Evolutionary conservation across 53 echinoderm and acorn worm genomes (phyloP).

Genomic region (Temnopleurus reevesii): DNA sequence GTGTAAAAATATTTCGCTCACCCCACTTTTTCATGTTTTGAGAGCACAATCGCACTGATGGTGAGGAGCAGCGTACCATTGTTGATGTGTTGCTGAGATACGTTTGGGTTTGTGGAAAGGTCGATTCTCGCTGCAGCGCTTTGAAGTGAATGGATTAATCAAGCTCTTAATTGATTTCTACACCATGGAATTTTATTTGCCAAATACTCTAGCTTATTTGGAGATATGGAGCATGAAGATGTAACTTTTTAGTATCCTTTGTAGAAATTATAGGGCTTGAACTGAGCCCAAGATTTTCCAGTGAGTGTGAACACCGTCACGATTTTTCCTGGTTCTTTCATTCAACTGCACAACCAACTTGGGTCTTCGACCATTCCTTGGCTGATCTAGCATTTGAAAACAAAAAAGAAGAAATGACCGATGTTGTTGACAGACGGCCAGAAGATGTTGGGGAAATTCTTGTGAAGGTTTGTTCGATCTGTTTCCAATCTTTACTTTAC

Average conservation of each 20-base stretch:
- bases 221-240: background rate
- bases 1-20: background rate
- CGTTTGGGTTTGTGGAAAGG: slow-evolving; percentile 1
- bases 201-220: no score
- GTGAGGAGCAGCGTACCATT: slow-evolving; percentile 26
- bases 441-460: slow-evolving; percentile 95
- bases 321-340: background rate
- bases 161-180: no score
- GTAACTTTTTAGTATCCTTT: background rate
- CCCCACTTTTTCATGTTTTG: background rate
- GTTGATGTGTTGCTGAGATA: slow-evolving; percentile 56
- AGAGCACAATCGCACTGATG: background rate
- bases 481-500: background rate
- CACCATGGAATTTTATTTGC: no score
- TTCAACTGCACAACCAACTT: background rate
- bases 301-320: background rate
- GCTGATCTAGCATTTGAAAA: no score
- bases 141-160: no score
- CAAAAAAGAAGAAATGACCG: slow-evolving; percentile 72
- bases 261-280: background rate
- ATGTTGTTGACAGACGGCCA: slow-evolving; percentile 74
- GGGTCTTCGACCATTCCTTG: no score
- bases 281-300: background rate
- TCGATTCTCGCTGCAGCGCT: background rate
- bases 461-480: slow-evolving; percentile 72